phyloP scores from a whole-genome alignment of 37 sponge, comb jelly and placozoan species.

The Beroe forskalii region DNA sequence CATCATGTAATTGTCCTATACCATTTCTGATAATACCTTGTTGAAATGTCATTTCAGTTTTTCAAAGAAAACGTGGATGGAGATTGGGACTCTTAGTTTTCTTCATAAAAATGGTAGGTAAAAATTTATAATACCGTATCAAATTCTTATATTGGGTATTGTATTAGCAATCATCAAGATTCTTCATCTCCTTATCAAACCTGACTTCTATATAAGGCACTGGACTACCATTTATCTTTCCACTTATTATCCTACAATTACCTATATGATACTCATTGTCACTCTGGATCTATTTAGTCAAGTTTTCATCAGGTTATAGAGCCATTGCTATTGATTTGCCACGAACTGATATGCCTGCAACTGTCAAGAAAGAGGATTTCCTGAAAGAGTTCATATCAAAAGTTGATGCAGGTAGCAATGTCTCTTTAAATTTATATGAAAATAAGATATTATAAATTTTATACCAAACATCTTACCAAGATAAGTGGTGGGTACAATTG shows the following conservation, averaged over 20 bases:
- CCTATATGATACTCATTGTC: too few relatives aligned
- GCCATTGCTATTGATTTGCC: conserved; percentile 55
- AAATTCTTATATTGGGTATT: neutral
- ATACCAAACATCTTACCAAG: too few relatives aligned
- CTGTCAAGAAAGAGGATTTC: neutral
- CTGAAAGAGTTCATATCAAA: conserved; percentile 19
- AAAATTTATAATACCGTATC: neutral
- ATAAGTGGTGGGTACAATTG: too few relatives aligned
- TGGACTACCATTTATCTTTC: too few relatives aligned
- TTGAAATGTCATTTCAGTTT: neutral
- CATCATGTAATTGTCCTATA: too few relatives aligned
- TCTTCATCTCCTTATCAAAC: too few relatives aligned
- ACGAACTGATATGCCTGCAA: neutral
- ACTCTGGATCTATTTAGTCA: too few relatives aligned
- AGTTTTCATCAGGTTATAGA: conserved; percentile 57
- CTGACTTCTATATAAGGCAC: too few relatives aligned
- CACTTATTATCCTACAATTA: too few relatives aligned
- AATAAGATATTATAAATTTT: too few relatives aligned
- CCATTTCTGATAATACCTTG: too few relatives aligned
- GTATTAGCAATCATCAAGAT: too few relatives aligned
- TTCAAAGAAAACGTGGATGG: neutral
- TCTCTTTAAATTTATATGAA: neutral
- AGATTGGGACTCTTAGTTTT: neutral
- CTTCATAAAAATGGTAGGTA: neutral
- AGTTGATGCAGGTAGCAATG: conserved; percentile 16